These are phyloP conservation scores for Bombus balteatus DNA, from an alignment of 1,140 invertebrate species.

Conservation along the genomic window DNA sequence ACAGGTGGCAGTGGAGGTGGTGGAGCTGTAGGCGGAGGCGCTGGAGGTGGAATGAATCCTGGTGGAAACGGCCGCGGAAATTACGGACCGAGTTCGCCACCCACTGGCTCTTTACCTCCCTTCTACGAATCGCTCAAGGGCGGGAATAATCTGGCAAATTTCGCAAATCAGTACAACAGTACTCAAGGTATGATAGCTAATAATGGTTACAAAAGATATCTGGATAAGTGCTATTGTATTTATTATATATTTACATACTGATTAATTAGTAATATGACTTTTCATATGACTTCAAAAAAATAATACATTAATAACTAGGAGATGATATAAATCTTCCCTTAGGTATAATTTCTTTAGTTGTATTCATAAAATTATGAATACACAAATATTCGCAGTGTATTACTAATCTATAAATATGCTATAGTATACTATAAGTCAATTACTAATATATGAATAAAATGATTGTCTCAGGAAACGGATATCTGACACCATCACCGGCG, in stretches of 20 bases:
- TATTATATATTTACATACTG: too few relatives aligned
- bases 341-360: not conserved
- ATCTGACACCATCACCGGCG: conserved; percentile 85
- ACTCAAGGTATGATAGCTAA: conserved; percentile 62
- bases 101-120: conserved; percentile 91
- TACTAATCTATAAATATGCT: too few relatives aligned
- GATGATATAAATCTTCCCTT: not conserved
- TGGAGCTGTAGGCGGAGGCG: conserved; percentile 84
- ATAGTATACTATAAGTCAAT: too few relatives aligned
- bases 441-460: not conserved
- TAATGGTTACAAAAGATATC: too few relatives aligned
- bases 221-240: too few relatives aligned
- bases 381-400: not conserved
- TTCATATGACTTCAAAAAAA: too few relatives aligned
- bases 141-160: conserved; percentile 85
- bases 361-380: not conserved
- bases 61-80: conserved; percentile 89
- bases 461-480: conserved; percentile 79
- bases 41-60: conserved; percentile 87
- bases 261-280: too few relatives aligned
- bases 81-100: conserved; percentile 92
- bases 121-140: conserved; percentile 93
- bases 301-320: not conserved
- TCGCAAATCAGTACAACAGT: conserved; percentile 84
- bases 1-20: conserved; percentile 84